Percentiles rank a stretch among this genome's conserved stretches.
Evolutionary conservation across 2,113 vertebrate genomes (phyloP).

Genomic region (Leptodactylus fuscus): DNA sequence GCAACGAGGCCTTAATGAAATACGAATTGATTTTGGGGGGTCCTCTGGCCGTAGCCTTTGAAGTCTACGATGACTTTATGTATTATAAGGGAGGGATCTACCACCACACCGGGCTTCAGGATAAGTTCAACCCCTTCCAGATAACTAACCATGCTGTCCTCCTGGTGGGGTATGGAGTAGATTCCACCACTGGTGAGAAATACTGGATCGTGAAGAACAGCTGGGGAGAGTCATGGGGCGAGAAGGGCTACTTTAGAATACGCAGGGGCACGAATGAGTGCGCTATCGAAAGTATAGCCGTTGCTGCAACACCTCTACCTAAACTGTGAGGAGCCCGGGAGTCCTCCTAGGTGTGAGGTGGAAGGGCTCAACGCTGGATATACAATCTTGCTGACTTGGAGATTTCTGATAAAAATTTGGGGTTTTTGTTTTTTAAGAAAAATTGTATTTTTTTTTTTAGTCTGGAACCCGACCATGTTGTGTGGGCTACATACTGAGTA

Average conservation of each 20-base stretch:
- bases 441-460: no score
- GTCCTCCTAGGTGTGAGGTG: neutral
- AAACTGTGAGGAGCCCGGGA: constrained; percentile 70
- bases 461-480: no score
- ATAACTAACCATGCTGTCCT: constrained; percentile 94
- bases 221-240: constrained; percentile 89
- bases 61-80: constrained; percentile 90
- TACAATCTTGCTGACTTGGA: neutral
- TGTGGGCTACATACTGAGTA: no score
- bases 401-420: no score
- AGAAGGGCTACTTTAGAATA: constrained; percentile 92
- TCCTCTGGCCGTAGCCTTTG: constrained; percentile 88
- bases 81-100: constrained; percentile 87
- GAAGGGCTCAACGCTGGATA: neutral
- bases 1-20: constrained; percentile 92
- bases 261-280: constrained; percentile 90
- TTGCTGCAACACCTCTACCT: constrained; percentile 83
- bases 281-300: constrained; percentile 90
- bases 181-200: constrained; percentile 77
- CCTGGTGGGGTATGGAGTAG: constrained; percentile 89
- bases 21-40: constrained; percentile 85
- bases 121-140: constrained; percentile 90
- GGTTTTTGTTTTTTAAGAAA: no score
- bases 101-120: constrained; percentile 86
- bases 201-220: constrained; percentile 98